Percentiles rank a stretch among this genome's conserved stretches.
phyloP scores from a whole-genome alignment of 92 coral and sea anemone genomes.

The Porites divaricata region DNA sequence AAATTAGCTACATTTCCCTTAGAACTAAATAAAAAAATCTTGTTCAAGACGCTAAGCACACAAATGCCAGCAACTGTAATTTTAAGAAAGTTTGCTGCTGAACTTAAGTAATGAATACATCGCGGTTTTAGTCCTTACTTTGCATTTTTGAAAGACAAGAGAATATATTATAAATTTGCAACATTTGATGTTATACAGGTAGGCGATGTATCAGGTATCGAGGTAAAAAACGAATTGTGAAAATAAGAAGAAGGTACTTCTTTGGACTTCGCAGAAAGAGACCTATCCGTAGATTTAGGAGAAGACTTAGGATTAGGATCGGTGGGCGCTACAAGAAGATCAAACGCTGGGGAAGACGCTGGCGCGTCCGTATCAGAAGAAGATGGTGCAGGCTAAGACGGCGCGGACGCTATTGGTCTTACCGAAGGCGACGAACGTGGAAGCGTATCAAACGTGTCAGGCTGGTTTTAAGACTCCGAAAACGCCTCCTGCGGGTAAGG shows the following conservation, averaged over 20 bases:
- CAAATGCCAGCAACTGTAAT: no score
- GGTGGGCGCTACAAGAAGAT: background rate
- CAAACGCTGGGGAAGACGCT: slow-evolving; percentile 12
- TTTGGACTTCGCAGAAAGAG: slow-evolving; percentile 20
- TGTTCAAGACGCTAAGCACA: no score
- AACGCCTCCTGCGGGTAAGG: background rate
- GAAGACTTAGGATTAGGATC: slow-evolving; percentile 1
- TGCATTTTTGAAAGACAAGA: no score
- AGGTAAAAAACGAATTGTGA: slow-evolving; percentile 2
- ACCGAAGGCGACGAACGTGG: slow-evolving; percentile 6
- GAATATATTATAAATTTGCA: no score
- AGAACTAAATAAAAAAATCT: no score
- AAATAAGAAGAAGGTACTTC: slow-evolving; percentile 11
- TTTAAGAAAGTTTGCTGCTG: no score
- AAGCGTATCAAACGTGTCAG: background rate
- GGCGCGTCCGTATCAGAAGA: slow-evolving; percentile 21
- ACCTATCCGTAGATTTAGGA: slow-evolving; percentile 30
- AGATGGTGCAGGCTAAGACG: slow-evolving; percentile 27
- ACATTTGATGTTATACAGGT: background rate
- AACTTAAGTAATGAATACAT: no score
- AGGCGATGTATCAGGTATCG: slow-evolving; percentile 1
- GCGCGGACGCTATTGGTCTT: slow-evolving; percentile 23
- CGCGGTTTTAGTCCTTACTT: no score
- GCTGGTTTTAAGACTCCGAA: background rate
- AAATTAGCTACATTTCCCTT: no score